These are phyloP conservation scores for Lepus timidus DNA, from an alignment of 2,113 vertebrate genomes.

Conservation along the genomic window DNA sequence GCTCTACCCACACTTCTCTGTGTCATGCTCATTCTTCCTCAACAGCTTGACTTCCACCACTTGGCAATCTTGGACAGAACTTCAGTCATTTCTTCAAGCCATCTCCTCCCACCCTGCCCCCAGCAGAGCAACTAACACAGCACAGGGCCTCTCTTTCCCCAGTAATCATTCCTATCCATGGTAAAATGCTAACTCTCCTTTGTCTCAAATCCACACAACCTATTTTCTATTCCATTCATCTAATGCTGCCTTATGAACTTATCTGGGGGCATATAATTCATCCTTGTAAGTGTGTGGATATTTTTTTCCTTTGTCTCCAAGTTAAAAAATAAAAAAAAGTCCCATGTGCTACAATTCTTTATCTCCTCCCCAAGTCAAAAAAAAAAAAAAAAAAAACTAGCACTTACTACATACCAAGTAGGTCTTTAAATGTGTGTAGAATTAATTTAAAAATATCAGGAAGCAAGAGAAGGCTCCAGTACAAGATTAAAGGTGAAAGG, in stretches of 20 bases:
- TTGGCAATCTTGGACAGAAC: not conserved
- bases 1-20: not conserved
- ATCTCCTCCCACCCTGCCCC: no score
- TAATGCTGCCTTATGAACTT: not conserved
- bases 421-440: not conserved
- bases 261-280: not conserved
- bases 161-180: not conserved
- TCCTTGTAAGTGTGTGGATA: not conserved
- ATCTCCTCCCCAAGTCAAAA: not conserved
- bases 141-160: not conserved
- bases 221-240: not conserved
- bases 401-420: not conserved
- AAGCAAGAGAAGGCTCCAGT: not conserved
- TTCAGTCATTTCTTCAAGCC: not conserved
- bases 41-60: not conserved
- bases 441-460: not conserved
- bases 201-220: not conserved
- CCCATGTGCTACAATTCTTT: not conserved
- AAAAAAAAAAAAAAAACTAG: not conserved
- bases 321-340: slow-evolving; percentile 20
- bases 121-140: not conserved
- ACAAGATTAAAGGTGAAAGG: slow-evolving; percentile 26
- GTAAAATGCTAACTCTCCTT: not conserved
- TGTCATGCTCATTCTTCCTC: not conserved
- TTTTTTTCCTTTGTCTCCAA: not conserved